Conservation (phyloP, 2,888 invertebrate genomes). For the Elgonia sp. region DNA sequence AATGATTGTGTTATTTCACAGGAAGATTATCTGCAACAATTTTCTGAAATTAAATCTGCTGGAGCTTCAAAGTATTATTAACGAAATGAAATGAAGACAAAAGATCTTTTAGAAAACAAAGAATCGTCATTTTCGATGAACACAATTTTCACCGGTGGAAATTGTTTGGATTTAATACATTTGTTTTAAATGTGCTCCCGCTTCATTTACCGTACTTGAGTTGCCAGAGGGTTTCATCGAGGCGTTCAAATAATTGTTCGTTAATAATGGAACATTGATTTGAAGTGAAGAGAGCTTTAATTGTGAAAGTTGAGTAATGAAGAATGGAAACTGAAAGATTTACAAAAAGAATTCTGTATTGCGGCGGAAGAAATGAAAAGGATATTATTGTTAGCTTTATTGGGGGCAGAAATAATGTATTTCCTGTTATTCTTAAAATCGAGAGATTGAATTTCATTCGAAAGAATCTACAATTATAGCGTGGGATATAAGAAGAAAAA, state of each 20-base stretch:
- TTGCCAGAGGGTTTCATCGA: slow-evolving; percentile 44
- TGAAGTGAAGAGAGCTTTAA: slow-evolving; percentile 44
- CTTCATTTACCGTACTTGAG: slow-evolving; percentile 16
- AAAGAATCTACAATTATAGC: no score
- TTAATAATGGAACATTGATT: slow-evolving; percentile 57
- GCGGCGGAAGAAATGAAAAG: slow-evolving; percentile 8
- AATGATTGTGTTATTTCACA: background rate
- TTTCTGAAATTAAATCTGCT: no score
- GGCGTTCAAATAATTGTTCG: slow-evolving; percentile 53
- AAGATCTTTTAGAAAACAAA: slow-evolving; percentile 11
- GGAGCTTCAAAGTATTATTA: background rate
- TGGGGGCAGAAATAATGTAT: slow-evolving; percentile 9
- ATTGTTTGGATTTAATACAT: slow-evolving; percentile 47
- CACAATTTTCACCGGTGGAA: slow-evolving; percentile 24
- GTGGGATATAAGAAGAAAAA: no score
- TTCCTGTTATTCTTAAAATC: background rate
- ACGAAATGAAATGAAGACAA: background rate
- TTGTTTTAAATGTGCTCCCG: slow-evolving; percentile 43
- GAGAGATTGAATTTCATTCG: no score
- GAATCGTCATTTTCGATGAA: slow-evolving; percentile 24
- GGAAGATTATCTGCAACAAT: background rate
- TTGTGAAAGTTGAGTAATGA: slow-evolving; percentile 49
- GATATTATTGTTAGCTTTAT: slow-evolving; percentile 11
- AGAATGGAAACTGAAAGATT: slow-evolving; percentile 39
- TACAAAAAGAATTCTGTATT: slow-evolving; percentile 5